These are phyloP conservation scores for Nomia melanderi DNA, from an alignment of 1,140 invertebrate species.

Conservation along the genomic window DNA sequence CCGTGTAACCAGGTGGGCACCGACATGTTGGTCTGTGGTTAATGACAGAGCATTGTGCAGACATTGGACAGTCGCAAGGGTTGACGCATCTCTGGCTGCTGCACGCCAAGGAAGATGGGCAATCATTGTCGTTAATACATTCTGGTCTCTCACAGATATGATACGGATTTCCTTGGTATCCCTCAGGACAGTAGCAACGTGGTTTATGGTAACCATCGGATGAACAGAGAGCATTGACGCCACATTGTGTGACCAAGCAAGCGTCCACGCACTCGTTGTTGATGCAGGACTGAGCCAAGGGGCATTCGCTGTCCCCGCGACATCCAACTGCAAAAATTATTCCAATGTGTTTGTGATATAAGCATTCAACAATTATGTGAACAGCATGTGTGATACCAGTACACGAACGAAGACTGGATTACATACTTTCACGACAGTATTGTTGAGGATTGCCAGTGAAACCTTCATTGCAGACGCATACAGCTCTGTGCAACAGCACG, in stretches of 20 bases:
- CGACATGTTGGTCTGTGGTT: constrained; percentile 89
- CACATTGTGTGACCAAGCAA: constrained; percentile 90
- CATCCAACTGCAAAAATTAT: constrained; percentile 86
- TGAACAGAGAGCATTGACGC: constrained; percentile 89
- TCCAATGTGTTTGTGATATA: neutral
- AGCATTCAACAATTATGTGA: no score
- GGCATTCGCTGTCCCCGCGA: constrained; percentile 91
- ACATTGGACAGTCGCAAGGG: constrained; percentile 88
- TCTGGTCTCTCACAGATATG: constrained; percentile 89
- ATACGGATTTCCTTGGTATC: constrained; percentile 88
- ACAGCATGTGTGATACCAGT: no score
- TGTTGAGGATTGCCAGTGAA: constrained; percentile 92
- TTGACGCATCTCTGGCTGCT: constrained; percentile 87
- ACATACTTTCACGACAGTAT: constrained; percentile 88
- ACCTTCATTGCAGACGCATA: constrained; percentile 91
- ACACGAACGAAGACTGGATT: neutral
- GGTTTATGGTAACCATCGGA: constrained; percentile 87
- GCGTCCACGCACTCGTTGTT: constrained; percentile 91
- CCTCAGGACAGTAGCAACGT: constrained; percentile 89
- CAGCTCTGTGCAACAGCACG: constrained; percentile 89
- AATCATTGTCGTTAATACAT: constrained; percentile 88
- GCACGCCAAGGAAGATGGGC: constrained; percentile 88
- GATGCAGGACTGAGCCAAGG: constrained; percentile 90
- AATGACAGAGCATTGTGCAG: constrained; percentile 88
- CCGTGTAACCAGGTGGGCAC: constrained; percentile 91